phyloP scores from a whole-genome alignment of 2,888 invertebrate genomes.

The Piscicola geometra region DNA sequence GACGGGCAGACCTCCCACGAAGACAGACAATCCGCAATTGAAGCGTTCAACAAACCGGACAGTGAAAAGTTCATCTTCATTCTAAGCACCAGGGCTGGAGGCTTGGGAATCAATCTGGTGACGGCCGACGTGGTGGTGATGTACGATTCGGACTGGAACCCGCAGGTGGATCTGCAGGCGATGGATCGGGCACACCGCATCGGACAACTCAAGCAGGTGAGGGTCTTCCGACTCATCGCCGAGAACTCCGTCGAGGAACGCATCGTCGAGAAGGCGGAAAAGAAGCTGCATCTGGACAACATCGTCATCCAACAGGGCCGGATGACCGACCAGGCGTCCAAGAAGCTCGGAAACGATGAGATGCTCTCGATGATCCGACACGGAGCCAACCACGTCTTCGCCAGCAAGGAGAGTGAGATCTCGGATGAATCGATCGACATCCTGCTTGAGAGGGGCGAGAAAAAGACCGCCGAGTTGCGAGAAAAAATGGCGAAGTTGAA shows the following conservation, averaged over 20 bases:
- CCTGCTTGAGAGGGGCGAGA: conserved; percentile 83
- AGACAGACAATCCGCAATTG: conserved; percentile 73
- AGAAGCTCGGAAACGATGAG: conserved; percentile 91
- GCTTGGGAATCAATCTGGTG: conserved; percentile 92
- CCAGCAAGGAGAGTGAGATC: conserved; percentile 86
- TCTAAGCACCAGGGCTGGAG: conserved; percentile 96
- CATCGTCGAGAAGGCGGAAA: conserved; percentile 94
- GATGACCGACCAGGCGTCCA: conserved; percentile 66
- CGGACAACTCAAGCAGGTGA: conserved; percentile 92
- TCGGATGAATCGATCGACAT: conserved; percentile 96
- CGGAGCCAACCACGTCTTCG: conserved; percentile 98
- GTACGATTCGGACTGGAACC: conserved; percentile 99
- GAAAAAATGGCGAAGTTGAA: conserved; percentile 82
- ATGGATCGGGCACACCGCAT: conserved; percentile 93
- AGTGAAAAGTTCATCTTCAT: conserved; percentile 94
- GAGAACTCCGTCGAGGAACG: conserved; percentile 99
- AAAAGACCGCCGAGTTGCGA: conserved; percentile 76
- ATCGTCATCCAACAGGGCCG: conserved; percentile 91
- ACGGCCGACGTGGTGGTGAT: conserved; percentile 96
- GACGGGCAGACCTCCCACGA: conserved; percentile 94
- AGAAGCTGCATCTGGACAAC: conserved; percentile 85
- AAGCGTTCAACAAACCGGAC: conserved; percentile 83
- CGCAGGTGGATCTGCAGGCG: conserved; percentile 71
- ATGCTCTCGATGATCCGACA: conserved; percentile 98
- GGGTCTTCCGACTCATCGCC: conserved; percentile 88